Conservation (phyloP, 2,888 invertebrate species). For the Lasioglossum morio region DNA sequence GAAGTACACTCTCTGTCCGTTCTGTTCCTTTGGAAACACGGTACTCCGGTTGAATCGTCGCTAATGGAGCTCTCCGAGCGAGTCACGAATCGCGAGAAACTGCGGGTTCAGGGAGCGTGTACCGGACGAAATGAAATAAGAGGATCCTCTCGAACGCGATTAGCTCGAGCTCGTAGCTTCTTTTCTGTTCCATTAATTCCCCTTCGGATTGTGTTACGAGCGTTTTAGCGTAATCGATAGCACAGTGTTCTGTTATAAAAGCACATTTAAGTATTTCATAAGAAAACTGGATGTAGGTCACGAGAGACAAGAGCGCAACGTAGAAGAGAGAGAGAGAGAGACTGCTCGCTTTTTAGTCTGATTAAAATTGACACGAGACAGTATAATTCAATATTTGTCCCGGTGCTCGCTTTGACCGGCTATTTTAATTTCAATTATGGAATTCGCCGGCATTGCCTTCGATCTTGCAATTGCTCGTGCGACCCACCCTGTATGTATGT, state of each 20-base stretch:
- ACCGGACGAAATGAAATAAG: conserved; percentile 3
- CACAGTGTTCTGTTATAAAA: background rate
- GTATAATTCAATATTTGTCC: conserved; percentile 33
- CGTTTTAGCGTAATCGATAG: conserved; percentile 3
- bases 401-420: background rate
- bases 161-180: background rate
- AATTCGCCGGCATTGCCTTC: background rate
- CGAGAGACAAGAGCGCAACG: background rate
- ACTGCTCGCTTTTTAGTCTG: conserved; percentile 33
- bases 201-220: background rate
- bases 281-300: background rate
- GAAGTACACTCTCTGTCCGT: background rate
- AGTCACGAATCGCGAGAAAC: background rate
- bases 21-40: background rate
- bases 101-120: too few species aligned
- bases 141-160: background rate
- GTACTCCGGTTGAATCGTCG: background rate
- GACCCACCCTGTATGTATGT: background rate
- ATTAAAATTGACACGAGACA: conserved; percentile 37
- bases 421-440: conserved; percentile 28
- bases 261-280: background rate
- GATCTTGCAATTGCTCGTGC: background rate
- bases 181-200: background rate
- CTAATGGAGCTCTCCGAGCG: background rate
- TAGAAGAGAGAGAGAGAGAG: background rate